These are phyloP conservation scores for Hanleya hanleyi DNA, from an alignment of 2,888 invertebrate genomes.

Conservation along the genomic window DNA sequence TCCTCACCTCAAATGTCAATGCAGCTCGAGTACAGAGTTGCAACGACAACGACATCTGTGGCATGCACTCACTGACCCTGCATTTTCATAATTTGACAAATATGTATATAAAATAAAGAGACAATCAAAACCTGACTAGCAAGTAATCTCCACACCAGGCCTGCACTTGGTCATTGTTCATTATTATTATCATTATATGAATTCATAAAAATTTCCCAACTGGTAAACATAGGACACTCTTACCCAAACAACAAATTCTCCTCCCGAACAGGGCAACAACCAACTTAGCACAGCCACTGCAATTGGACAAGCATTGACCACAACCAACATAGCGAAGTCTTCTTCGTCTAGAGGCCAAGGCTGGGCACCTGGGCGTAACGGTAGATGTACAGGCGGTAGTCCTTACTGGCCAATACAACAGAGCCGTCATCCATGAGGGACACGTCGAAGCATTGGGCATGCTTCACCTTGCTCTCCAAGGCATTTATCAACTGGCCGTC, in stretches of 20 bases:
- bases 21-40: too few species aligned
- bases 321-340: background rate
- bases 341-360: constrained; percentile 41
- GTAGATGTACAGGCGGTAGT: constrained; percentile 99
- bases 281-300: constrained; percentile 12
- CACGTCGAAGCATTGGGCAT: constrained; percentile 99
- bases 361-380: constrained; percentile 80
- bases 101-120: background rate
- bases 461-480: constrained; percentile 99
- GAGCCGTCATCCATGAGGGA: constrained; percentile 99
- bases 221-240: constrained; percentile 4
- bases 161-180: background rate
- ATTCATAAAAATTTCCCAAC: constrained; percentile 4
- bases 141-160: constrained; percentile 5
- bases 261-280: background rate
- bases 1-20: too few species aligned
- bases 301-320: constrained; percentile 4
- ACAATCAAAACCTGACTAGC: constrained; percentile 8
- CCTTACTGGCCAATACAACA: constrained; percentile 98
- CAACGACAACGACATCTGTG: too few species aligned
- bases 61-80: too few species aligned
- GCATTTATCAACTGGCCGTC: constrained; percentile 98
- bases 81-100: too few species aligned
- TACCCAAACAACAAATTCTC: constrained; percentile 3
- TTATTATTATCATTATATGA: too few species aligned